Evolutionary conservation across 2,113 vertebrate species (phyloP).

Genomic region (Tachuris rubrigastra): DNA sequence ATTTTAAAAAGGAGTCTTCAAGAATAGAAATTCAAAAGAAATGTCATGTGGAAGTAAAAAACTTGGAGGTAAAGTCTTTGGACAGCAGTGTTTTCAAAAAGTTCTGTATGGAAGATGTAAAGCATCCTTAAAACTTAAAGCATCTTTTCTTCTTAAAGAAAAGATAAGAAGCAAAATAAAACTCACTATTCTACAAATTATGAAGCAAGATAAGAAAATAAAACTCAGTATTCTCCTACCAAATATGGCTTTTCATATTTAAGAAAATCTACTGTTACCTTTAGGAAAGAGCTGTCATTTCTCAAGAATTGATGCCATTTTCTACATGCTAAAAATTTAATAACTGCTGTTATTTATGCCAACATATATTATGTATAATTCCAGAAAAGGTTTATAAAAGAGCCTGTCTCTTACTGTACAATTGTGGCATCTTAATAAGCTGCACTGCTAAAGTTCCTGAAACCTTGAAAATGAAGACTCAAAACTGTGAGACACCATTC

Average conservation of each 20-base stretch:
- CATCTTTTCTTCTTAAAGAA: not conserved
- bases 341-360: not conserved
- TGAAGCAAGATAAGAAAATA: not conserved
- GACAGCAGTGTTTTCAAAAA: not conserved
- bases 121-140: not conserved
- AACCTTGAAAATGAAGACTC: not conserved
- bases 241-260: not conserved
- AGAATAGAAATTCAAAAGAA: not conserved
- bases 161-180: not conserved
- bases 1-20: not conserved
- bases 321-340: not conserved
- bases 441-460: not conserved
- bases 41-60: not conserved
- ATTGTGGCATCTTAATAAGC: not conserved
- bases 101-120: not conserved
- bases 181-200: not conserved
- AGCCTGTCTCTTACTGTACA: not conserved
- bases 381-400: not conserved
- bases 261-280: not conserved
- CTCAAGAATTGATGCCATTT: not conserved
- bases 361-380: not conserved
- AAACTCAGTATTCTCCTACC: not conserved
- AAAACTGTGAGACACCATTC: not conserved
- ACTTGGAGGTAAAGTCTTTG: not conserved
- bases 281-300: not conserved